Conservation (phyloP, 30 jellyfish, hydroid and myxozoan species). For the Catostylus mosaicus region DNA sequence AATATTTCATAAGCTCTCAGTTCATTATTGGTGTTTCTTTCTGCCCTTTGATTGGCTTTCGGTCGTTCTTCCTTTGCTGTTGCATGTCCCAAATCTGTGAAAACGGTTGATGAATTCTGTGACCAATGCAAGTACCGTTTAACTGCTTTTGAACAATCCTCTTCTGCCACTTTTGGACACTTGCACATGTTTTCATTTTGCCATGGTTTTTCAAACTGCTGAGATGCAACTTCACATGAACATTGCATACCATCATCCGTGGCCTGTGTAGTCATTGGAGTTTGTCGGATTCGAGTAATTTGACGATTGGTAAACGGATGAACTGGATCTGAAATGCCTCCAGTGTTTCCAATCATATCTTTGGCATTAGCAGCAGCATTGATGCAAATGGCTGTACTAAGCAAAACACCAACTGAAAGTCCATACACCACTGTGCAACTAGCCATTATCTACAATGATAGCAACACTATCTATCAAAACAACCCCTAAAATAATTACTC, state of each 20-base stretch:
- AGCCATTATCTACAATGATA: not conserved
- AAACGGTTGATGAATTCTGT: no score
- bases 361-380: constrained; percentile 36
- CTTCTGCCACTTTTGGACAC: not conserved
- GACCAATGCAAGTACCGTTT: no score
- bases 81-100: no score
- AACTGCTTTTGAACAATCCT: no score
- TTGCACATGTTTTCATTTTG: not conserved
- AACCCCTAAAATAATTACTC: no score
- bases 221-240: not conserved
- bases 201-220: not conserved
- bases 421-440: constrained; percentile 89
- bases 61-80: no score
- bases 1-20: not conserved
- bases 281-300: constrained; percentile 42
- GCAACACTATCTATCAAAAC: no score
- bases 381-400: constrained; percentile 38
- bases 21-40: not conserved
- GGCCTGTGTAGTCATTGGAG: not conserved
- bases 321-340: not conserved
- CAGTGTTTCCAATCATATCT: not conserved
- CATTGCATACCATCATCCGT: constrained; percentile 1
- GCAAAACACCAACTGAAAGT: constrained; percentile 59
- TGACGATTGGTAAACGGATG: constrained; percentile 64
- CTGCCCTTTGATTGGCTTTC: no score